Evolutionary conservation across 2,797 vertebrate species (phyloP).

Genomic region (Diceros bicornis): DNA sequence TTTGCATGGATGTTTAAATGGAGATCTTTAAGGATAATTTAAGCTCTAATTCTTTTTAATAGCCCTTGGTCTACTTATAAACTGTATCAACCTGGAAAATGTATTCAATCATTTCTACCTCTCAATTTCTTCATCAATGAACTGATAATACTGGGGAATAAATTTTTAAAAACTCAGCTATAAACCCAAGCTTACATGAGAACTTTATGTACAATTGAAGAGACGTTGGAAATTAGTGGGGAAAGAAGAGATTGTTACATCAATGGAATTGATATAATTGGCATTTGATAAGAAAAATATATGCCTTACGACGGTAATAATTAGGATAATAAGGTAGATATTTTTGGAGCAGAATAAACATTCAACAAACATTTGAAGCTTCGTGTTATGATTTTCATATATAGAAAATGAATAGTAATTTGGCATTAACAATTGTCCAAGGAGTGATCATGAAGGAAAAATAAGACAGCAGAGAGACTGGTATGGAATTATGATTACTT

Average conservation of each 20-base stretch:
- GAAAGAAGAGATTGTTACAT: neutral
- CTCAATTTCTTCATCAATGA: slow-evolving; percentile 25
- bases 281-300: neutral
- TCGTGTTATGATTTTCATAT: neutral
- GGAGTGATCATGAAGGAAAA: neutral
- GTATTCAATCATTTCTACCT: neutral
- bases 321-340: neutral
- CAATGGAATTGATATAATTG: neutral
- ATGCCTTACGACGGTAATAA: neutral
- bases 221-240: neutral
- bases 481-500: neutral
- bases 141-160: neutral
- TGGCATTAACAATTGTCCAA: neutral
- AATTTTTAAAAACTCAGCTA: neutral
- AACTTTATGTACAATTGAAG: neutral
- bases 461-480: neutral
- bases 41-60: neutral
- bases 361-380: slow-evolving; percentile 9
- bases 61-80: neutral
- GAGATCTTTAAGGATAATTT: neutral
- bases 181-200: slow-evolving; percentile 2
- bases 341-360: neutral
- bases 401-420: neutral
- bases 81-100: neutral
- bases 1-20: neutral